Evolutionary conservation across 2,113 vertebrate genomes (phyloP), one percentile per base, ranked within the genome.

Genomic region (Tachysurus vachellii): DNA sequence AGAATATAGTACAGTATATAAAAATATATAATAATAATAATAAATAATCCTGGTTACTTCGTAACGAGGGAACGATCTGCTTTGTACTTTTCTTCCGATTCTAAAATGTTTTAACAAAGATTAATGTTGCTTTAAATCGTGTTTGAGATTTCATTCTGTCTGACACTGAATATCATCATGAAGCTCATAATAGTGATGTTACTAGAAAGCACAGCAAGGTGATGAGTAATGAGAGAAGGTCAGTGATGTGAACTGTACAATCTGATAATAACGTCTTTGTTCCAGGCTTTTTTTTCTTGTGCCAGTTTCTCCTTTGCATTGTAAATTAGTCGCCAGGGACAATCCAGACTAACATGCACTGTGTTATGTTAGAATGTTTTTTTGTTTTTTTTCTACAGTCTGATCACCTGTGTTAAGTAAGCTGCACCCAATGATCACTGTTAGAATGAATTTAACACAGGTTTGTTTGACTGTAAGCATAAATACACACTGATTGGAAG

Each of bases 101-200:
- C 28, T 28, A 19, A 42, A 85, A 83, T 36, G 54, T 84, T 83
- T 85, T 11, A 75, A 31, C 36, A 56, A 89, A 91, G 50, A 80
- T 64, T 56, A 56, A 42, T 61, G 57, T 66, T 54, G 80, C 86
- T 89, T 87, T 68, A 42, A 57, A 28, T 21, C 87, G 90, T 75
- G 80, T 91, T 90, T 93, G 89, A 31, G 36, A 61, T 59, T 28
- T 71, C 17, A n/a, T 79, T 59, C 53, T 62, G 73, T 86, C 54
- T 80, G 26, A 80, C 85, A 81, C 84, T 86, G 73, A 76, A 53
- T 53, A 44, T 79, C 53, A 50, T 21, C 44, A 61, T 42, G n/a
- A 26, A 75, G 36, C 47, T 85, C 59, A 54, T 23, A 23, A 26
- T 5, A 62, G 5, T 76, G 36, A 36, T 36, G 68, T 75, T 44